Evolutionary conservation across 2,797 vertebrate species (phyloP), one percentile per base, ranked within the genome.

Genomic region (Gambusia yucatana): DNA sequence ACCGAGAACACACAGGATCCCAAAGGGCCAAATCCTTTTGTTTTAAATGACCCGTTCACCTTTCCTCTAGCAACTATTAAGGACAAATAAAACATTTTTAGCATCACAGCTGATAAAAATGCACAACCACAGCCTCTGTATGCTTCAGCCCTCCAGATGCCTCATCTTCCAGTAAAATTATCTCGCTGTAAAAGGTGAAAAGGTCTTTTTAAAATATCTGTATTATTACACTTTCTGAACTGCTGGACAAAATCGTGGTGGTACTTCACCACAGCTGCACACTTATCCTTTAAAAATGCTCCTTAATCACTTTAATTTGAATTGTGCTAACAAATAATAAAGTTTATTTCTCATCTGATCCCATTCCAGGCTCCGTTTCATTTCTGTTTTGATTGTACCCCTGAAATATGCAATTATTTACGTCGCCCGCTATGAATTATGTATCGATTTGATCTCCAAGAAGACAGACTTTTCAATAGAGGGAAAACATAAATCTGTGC

Each of bases 1-100:
- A 77, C 36, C 0, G n/a, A 59, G 41, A 72, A 39, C 30, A 52
- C 65, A 48, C 48, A 82, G 69, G 16, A 69, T 81, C 82, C 84
- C 57, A 69, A 73, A 52, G 77, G 63, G 41, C 46, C 69, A 39
- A 72, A 84, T 25, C 50, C 41, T 20, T 80, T 83, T 74, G 28
- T 82, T 87, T 81, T 73, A 44, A 67, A 52, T 67, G 77, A 87
- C 70, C 79, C 39, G 46, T 14, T 80, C 76, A 89, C 82, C 80
- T 86, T 84, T 84, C 74, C 81, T 82, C 44, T 3, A 20, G 63
- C 33, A 75, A 33, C 22, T 52, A 72, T 61, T 78, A 28, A 33
- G 33, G 61, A 75, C 6, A 78, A 76, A 73, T 4, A 8, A 14
- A 76, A 75, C 55, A 75, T 33, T 78, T 75, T 77, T 75, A 73